Conservation (phyloP, 1,140 invertebrate genomes). For the Gonatopus flavifemur region DNA sequence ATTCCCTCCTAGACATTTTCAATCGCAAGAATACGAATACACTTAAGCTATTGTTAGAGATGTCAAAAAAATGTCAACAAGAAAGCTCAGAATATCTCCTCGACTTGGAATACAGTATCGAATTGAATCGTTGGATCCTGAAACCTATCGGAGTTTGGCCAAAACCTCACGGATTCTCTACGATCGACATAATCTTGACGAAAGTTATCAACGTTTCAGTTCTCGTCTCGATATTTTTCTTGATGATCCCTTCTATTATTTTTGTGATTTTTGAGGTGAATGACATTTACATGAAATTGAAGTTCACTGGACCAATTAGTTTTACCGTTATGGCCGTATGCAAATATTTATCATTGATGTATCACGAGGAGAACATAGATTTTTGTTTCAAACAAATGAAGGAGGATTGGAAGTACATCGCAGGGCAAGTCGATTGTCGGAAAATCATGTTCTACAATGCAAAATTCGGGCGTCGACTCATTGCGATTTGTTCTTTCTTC, state of each 20-base stretch:
- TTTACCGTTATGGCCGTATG: constrained; percentile 39
- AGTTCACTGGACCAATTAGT: constrained; percentile 38
- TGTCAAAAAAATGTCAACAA: no score
- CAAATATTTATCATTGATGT: constrained; percentile 36
- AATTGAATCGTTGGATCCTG: no score
- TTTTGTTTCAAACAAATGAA: constrained; percentile 32
- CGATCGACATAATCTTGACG: background rate
- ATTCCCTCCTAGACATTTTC: no score
- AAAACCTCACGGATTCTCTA: no score
- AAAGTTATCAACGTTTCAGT: background rate
- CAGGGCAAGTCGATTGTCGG: background rate
- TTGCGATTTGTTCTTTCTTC: constrained; percentile 9
- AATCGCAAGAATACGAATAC: no score
- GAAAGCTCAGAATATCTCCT: no score
- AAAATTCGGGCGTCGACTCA: constrained; percentile 13
- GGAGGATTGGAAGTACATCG: constrained; percentile 35
- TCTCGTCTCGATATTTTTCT: constrained; percentile 10
- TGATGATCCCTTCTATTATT: constrained; percentile 6
- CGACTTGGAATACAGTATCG: no score
- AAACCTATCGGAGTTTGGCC: no score
- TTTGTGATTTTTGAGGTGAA: constrained; percentile 26
- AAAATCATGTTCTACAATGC: constrained; percentile 18
- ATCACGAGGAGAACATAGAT: constrained; percentile 25
- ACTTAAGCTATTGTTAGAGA: no score
- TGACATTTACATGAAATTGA: constrained; percentile 28